Evolutionary conservation across 2,888 invertebrate genomes (phyloP), one percentile per base, ranked within the genome.

Genomic region (Cyaniris semiargus): DNA sequence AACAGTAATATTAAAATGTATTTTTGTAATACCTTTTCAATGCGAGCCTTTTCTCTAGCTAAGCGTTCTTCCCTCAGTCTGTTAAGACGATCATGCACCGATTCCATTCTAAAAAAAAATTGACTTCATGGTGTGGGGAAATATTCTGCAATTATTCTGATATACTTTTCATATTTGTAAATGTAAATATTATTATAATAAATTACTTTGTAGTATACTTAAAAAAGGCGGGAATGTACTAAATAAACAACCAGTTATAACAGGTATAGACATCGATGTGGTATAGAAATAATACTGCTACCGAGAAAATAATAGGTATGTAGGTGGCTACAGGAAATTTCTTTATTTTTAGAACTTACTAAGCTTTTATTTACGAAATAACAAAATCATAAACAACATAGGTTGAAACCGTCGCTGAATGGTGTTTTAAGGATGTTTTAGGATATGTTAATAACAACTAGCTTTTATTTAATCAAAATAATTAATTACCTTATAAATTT

Each of bases 21-120:
- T 8, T 23, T 56, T 58, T 23, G 23, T 23, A 60, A 77, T 86
- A 94, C 94, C 88, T 89, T 91, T 58, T 90, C 90, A 79, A 93
- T 88, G 56, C 94, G 87, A 0, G 91, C 91, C 78, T 90, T 90
- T 80, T 93, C 92, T 44, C 90, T 86, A 0, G 92, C 92, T 0
- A 84, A 78, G 8, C 94, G 84, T 75, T 93, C 91, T 76, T 92
- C 89, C n/a, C 93, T 83, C 53, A 91, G 76, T 80, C 89, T 90
- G 4, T 82, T 83, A 1, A 91, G 78, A n/a, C 81, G 86, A 4
- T 89, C 88, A 38, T 85, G 81, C 8, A 87, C 82, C 0, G 87
- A 82, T 6, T 85, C 84, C 89, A 85, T 85, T 23, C 38, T 72
- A 15, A 10, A 66, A 76, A 23, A 66, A 18, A 8, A 23, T 44